These are phyloP conservation scores for Drosophila sp. DNA, from an alignment of 1,140 invertebrate species.

Conservation along the genomic window DNA sequence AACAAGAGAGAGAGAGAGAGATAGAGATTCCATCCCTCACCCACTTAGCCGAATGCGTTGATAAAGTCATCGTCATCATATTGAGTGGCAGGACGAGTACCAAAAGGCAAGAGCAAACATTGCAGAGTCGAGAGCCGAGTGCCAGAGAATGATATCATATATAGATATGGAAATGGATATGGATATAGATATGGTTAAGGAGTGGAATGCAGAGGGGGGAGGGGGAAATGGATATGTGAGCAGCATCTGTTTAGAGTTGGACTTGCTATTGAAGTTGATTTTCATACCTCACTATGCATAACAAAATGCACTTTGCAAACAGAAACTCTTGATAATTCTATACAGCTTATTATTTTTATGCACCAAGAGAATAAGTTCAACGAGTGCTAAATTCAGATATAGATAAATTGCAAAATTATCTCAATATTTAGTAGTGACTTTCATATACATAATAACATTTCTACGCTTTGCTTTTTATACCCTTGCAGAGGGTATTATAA, in stretches of 20 bases:
- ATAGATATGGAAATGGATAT: background rate
- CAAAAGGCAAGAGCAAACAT: constrained; percentile 40
- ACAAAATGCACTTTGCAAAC: background rate
- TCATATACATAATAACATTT: too few relatives aligned
- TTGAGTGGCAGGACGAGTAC: constrained; percentile 8
- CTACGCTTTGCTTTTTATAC: too few relatives aligned
- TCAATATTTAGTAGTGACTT: too few relatives aligned
- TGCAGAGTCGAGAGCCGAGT: constrained; percentile 25
- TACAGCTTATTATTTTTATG: too few relatives aligned
- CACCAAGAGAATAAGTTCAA: too few relatives aligned
- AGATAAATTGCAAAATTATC: too few relatives aligned
- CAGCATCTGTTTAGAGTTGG: constrained; percentile 1
- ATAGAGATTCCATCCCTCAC: background rate
- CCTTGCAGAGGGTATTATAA: too few relatives aligned
- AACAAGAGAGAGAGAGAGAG: background rate
- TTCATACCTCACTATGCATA: background rate
- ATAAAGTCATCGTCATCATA: constrained; percentile 21
- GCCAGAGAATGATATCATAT: constrained; percentile 38
- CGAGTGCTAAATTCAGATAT: too few relatives aligned
- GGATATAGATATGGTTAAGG: background rate
- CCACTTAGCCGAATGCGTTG: constrained; percentile 8
- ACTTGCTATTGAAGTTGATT: background rate
- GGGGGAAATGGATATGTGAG: background rate
- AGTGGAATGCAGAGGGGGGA: background rate
- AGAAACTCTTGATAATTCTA: background rate